A percentile compares a stretch with the other conserved stretches of the same genome.
These are phyloP conservation scores for Alca torda DNA, from an alignment of 2,797 vertebrate genomes.

Conservation along the genomic window DNA sequence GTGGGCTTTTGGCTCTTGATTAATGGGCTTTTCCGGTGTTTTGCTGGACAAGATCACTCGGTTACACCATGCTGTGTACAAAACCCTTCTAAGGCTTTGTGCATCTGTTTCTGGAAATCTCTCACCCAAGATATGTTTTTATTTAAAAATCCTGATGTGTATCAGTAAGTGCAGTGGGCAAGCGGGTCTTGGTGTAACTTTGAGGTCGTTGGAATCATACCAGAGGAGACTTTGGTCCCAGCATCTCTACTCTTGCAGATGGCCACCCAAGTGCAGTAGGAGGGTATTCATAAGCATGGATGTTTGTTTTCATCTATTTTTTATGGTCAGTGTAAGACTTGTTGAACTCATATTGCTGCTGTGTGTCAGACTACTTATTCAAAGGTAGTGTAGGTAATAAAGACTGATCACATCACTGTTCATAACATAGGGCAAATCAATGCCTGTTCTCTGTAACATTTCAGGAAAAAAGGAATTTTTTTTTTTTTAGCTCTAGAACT, in stretches of 20 bases:
- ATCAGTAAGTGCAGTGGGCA: constrained; percentile 20
- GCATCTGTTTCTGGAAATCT: constrained; percentile 52
- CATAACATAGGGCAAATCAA: background rate
- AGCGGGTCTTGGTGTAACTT: background rate
- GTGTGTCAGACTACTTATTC: background rate
- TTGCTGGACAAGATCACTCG: constrained; percentile 24
- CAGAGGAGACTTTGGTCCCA: constrained; percentile 1
- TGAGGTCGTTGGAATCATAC: background rate
- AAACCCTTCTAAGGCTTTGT: constrained; percentile 15
- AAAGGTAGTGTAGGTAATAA: background rate
- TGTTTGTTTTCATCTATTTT: background rate
- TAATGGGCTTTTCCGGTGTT: constrained; percentile 51
- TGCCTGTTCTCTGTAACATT: background rate
- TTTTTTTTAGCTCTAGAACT: background rate
- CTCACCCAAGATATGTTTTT: constrained; percentile 40
- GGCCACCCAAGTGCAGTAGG: constrained; percentile 36
- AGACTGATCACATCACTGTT: background rate
- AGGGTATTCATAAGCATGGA: background rate
- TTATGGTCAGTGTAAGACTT: background rate
- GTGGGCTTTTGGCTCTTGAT: constrained; percentile 31
- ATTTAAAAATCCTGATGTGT: constrained; percentile 37
- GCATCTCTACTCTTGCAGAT: background rate
- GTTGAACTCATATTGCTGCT: background rate
- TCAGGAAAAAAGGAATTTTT: background rate
- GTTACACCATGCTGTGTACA: constrained; percentile 40